A percentile compares a stretch with the other conserved stretches of the same genome.
These are phyloP conservation scores for Phrynocephalus guinanensis DNA, from an alignment of 2,797 vertebrate species.

Conservation along the genomic window DNA sequence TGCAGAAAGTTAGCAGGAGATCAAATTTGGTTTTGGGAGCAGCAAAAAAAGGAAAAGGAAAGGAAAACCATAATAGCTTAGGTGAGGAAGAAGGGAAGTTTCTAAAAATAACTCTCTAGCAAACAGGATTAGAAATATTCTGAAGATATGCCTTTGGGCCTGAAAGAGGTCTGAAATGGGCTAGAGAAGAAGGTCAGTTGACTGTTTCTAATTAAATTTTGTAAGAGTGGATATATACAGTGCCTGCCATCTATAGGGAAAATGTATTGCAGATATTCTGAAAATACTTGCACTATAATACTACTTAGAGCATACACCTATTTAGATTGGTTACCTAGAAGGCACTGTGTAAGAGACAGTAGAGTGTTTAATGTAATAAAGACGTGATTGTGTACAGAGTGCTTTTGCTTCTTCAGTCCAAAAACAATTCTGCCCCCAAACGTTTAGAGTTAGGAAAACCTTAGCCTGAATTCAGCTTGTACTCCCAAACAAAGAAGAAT, in stretches of 20 bases:
- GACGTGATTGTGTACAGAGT: background rate
- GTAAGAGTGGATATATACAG: background rate
- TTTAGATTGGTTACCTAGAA: background rate
- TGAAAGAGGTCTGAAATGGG: background rate
- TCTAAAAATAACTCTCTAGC: conserved; percentile 43
- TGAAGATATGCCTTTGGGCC: conserved; percentile 11
- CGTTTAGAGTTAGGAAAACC: background rate
- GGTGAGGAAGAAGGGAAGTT: conserved; percentile 38
- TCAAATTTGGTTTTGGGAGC: conserved; percentile 48
- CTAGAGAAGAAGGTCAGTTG: background rate
- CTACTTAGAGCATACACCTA: background rate
- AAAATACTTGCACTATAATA: background rate
- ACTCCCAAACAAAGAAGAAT: background rate
- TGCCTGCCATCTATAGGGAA: conserved; percentile 16
- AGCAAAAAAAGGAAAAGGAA: conserved; percentile 46
- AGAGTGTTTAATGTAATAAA: background rate
- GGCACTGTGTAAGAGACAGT: background rate
- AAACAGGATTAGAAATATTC: conserved; percentile 41
- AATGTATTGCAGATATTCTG: background rate
- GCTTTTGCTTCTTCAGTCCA: background rate
- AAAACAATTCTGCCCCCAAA: background rate
- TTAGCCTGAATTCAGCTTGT: background rate
- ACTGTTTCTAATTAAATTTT: conserved; percentile 11
- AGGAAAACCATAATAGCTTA: conserved; percentile 19
- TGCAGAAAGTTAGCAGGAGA: conserved; percentile 56